Evolutionary conservation across 30 jellyfish, hydroid and myxozoan species (phyloP).

Genomic region (Nemopilema nomurai): DNA sequence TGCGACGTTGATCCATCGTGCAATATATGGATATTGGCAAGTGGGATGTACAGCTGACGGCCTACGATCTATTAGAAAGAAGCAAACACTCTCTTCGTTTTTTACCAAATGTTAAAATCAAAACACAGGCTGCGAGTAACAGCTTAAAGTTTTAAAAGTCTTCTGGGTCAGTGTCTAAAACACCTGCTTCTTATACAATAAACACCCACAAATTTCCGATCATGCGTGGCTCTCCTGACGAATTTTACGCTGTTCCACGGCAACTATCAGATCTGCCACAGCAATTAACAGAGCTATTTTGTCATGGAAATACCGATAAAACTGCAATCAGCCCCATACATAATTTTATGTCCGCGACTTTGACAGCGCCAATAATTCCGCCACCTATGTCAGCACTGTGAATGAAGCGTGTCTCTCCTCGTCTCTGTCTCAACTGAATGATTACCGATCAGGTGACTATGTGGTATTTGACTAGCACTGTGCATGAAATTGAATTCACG

Average conservation of each 20-base stretch:
- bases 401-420: neutral
- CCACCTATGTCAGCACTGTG: neutral
- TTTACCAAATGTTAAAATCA: too few relatives aligned
- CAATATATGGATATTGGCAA: too few relatives aligned
- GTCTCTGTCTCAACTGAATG: neutral
- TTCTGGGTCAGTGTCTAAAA: too few relatives aligned
- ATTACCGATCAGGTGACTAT: neutral
- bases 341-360: too few relatives aligned
- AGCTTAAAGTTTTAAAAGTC: too few relatives aligned
- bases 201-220: too few relatives aligned
- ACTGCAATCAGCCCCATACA: too few relatives aligned
- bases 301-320: too few relatives aligned
- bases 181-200: too few relatives aligned
- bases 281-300: neutral
- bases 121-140: neutral
- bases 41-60: too few relatives aligned
- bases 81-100: too few relatives aligned
- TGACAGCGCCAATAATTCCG: neutral
- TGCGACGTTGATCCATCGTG: slow-evolving; percentile 50
- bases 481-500: slow-evolving; percentile 22
- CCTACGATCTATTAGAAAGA: too few relatives aligned
- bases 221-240: neutral
- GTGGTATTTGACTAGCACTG: neutral
- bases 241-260: neutral
- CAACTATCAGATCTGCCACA: neutral